Percentiles rank a stretch among this genome's conserved stretches.
Conservation (phyloP, 92 coral and sea anemone species). For the Phenganax marumi region DNA sequence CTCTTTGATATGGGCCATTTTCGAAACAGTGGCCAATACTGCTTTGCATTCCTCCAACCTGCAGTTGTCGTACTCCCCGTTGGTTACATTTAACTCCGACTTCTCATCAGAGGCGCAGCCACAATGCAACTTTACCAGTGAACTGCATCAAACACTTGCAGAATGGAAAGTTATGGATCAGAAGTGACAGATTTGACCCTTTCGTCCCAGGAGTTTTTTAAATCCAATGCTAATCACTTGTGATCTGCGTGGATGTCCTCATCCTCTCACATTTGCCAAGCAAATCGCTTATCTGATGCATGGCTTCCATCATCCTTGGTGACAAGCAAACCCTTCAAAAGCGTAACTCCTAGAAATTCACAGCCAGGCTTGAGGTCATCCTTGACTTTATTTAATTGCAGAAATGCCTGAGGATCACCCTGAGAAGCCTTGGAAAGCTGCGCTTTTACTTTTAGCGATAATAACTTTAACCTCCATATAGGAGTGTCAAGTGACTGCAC, state of each 20-base stretch:
- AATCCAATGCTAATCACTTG: conserved; percentile 34
- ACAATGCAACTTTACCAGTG: conserved; percentile 42
- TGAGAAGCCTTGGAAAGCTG: conserved; percentile 30
- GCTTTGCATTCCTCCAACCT: conserved; percentile 46
- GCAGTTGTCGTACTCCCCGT: conserved; percentile 45
- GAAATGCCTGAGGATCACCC: conserved; percentile 24
- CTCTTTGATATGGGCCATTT: conserved; percentile 36
- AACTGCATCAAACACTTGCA: conserved; percentile 32
- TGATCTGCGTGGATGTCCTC: conserved; percentile 41
- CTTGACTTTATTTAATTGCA: conserved; percentile 22
- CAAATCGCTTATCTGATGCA: conserved; percentile 14
- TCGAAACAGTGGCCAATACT: conserved; percentile 36
- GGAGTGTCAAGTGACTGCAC: conserved; percentile 45
- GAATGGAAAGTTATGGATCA: not conserved
- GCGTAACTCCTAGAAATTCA: conserved; percentile 22
- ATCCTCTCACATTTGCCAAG: conserved; percentile 44
- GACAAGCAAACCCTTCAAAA: conserved; percentile 42
- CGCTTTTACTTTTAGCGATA: conserved; percentile 46
- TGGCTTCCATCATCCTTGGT: conserved; percentile 33
- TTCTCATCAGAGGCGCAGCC: conserved; percentile 28
- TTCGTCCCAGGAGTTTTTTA: conserved; percentile 8
- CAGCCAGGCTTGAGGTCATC: conserved; percentile 33
- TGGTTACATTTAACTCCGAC: conserved; percentile 13
- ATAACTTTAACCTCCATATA: conserved; percentile 42
- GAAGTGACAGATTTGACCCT: conserved; percentile 13